phyloP scores from a whole-genome alignment of 1,140 invertebrate species.

The Helicoverpa armigera region DNA sequence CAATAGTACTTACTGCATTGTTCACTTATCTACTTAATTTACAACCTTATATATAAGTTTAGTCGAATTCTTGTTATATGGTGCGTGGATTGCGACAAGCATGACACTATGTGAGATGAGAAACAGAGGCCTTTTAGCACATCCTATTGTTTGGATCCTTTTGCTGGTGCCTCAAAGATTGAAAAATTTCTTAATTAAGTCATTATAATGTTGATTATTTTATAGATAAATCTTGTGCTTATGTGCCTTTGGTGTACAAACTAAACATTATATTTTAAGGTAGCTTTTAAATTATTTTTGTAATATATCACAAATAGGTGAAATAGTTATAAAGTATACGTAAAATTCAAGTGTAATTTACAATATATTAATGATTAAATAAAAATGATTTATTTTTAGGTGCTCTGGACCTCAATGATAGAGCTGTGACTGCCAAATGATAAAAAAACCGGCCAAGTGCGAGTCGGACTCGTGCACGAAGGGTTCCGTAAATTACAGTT shows the following conservation, averaged over 20 bases:
- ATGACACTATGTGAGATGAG: too few species aligned
- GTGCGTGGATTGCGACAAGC: too few species aligned
- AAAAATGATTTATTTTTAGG: neutral
- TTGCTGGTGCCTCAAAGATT: too few species aligned
- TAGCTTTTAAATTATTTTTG: neutral
- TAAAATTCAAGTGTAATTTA: neutral
- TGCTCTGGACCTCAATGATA: neutral
- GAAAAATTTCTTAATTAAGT: too few species aligned
- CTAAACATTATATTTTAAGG: neutral
- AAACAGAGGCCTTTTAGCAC: too few species aligned
- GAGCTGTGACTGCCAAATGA: slow-evolving; percentile 17
- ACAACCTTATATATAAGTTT: too few species aligned
- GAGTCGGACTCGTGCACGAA: too few species aligned
- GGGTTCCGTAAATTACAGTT: too few species aligned
- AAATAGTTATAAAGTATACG: neutral
- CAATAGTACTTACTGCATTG: slow-evolving; percentile 53
- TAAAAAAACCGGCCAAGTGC: too few species aligned
- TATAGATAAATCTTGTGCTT: neutral
- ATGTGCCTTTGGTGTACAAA: neutral
- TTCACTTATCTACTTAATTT: slow-evolving; percentile 19
- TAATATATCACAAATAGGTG: slow-evolving; percentile 27
- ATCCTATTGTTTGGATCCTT: too few species aligned
- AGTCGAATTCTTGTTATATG: too few species aligned
- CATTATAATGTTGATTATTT: neutral
- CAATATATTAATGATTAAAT: neutral